phyloP scores from a whole-genome alignment of 2,113 vertebrate genomes.

The Dinomys branickii region DNA sequence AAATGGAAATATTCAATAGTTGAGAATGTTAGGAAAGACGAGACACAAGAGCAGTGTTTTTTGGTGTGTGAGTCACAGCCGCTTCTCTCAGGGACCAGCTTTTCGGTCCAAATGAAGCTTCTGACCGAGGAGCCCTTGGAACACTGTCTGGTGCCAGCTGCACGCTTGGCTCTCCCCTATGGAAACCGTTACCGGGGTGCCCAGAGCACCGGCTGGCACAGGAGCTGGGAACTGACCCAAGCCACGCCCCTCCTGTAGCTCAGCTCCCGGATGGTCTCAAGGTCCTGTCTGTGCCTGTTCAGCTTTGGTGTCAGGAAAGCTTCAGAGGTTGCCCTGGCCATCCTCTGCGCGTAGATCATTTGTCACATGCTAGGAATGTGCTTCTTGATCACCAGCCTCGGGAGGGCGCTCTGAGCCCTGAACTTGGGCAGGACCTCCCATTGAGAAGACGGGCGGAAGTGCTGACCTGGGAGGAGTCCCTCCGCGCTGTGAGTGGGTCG shows the following conservation, averaged over 20 bases:
- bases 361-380: neutral
- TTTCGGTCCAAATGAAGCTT: conserved; percentile 32
- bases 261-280: neutral
- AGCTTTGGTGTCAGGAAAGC: neutral
- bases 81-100: neutral
- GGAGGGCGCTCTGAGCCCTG: neutral
- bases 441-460: neutral
- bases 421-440: neutral
- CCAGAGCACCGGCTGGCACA: neutral
- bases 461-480: neutral
- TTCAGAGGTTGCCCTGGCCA: rapidly evolving
- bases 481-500: neutral
- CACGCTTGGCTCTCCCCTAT: neutral
- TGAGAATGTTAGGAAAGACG: conserved; percentile 60
- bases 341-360: neutral
- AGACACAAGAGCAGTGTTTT: conserved; percentile 51
- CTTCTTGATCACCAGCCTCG: neutral
- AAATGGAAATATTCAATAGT: conserved; percentile 54
- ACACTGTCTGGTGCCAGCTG: neutral
- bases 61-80: neutral
- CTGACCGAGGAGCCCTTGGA: neutral
- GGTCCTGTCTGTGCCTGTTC: rapidly evolving
- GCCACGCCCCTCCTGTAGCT: neutral
- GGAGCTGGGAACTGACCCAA: neutral
- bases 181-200: neutral